These are phyloP conservation scores for Alouatta palliata DNA, from an alignment of 2,113 vertebrate species.

Conservation along the genomic window DNA sequence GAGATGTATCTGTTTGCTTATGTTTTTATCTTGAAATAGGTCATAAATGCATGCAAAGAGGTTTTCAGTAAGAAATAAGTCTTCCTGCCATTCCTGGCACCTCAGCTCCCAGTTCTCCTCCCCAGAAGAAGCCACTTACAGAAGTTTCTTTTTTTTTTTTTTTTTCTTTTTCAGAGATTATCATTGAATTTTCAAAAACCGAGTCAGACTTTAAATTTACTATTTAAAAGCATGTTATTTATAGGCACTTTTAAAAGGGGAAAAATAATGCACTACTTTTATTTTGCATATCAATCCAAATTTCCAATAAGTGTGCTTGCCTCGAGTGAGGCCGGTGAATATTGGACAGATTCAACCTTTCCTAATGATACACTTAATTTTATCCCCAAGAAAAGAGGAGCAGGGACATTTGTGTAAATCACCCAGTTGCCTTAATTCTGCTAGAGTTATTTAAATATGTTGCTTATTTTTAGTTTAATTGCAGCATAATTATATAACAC, in stretches of 20 bases:
- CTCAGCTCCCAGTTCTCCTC: neutral
- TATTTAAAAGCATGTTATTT: conserved; percentile 39
- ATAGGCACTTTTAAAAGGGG: neutral
- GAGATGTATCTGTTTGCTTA: neutral
- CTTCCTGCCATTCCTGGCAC: neutral
- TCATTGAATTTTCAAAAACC: conserved; percentile 16
- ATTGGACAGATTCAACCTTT: neutral
- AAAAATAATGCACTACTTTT: neutral
- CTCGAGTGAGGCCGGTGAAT: neutral
- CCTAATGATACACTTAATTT: neutral
- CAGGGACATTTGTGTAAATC: conserved; percentile 15
- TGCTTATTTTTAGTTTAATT: conserved; percentile 63
- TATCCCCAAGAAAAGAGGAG: neutral
- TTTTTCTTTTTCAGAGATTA: conserved; percentile 34
- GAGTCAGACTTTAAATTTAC: conserved; percentile 7
- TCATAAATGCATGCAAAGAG: neutral
- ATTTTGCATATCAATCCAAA: conserved; percentile 21
- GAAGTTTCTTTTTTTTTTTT: neutral
- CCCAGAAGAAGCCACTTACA: neutral
- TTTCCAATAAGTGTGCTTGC: neutral
- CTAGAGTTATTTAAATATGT: conserved; percentile 47
- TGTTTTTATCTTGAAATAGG: neutral
- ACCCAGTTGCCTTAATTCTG: conserved; percentile 8
- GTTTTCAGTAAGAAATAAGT: neutral
- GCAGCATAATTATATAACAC: conserved; percentile 44